These are phyloP conservation scores for Lycophotia porphyrea DNA, from an alignment of 2,888 invertebrate genomes.

Conservation along the genomic window DNA sequence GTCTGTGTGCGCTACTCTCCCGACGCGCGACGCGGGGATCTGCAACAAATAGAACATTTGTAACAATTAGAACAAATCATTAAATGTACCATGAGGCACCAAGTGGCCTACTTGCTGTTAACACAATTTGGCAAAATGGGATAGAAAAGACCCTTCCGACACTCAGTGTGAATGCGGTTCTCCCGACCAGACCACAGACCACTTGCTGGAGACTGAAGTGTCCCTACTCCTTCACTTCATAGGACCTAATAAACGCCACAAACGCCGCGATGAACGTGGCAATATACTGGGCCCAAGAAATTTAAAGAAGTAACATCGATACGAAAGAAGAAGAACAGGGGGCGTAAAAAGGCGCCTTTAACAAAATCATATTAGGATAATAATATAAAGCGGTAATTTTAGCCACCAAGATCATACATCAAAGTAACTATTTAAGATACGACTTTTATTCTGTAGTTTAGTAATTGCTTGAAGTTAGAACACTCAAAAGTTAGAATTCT, in stretches of 20 bases:
- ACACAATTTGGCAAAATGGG: background rate
- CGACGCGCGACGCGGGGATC: constrained; percentile 1
- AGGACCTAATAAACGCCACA: background rate
- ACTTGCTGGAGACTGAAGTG: background rate
- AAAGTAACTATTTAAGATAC: too few relatives aligned
- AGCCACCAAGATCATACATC: too few relatives aligned
- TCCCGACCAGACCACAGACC: background rate
- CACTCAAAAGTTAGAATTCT: too few relatives aligned
- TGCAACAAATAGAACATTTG: constrained; percentile 32
- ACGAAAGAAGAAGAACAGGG: background rate
- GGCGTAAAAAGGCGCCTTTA: too few relatives aligned
- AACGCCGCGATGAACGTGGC: background rate
- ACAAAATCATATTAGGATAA: background rate
- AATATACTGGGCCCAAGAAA: background rate
- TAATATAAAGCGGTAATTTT: background rate
- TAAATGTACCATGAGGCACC: background rate
- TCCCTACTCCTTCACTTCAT: background rate
- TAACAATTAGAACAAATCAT: background rate
- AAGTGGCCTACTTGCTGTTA: background rate
- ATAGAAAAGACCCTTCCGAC: background rate
- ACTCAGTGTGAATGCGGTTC: background rate
- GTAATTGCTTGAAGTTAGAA: too few relatives aligned
- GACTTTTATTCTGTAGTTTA: too few relatives aligned
- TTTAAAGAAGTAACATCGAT: background rate
- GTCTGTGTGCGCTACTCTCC: constrained; percentile 31